These are phyloP conservation scores for Xenops minutus DNA, from an alignment of 2,797 vertebrate species.

Conservation along the genomic window DNA sequence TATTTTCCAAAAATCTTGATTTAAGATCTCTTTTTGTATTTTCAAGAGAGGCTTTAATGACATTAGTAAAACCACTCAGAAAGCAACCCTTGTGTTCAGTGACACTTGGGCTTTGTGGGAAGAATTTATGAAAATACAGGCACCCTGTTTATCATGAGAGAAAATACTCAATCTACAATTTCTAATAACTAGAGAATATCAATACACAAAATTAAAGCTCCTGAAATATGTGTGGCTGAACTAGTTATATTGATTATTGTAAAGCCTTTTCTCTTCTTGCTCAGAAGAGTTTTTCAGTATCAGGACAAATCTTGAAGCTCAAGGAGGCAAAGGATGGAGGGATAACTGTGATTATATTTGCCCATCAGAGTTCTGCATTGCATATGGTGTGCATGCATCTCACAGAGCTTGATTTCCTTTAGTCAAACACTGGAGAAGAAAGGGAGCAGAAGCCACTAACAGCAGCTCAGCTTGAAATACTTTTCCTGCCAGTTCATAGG, in stretches of 20 bases:
- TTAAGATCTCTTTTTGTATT: neutral
- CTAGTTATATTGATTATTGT: neutral
- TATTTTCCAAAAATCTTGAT: neutral
- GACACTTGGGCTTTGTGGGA: neutral
- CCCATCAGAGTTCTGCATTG: neutral
- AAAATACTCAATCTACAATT: neutral
- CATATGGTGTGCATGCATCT: neutral
- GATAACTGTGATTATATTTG: neutral
- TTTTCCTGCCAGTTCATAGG: slow-evolving; percentile 19
- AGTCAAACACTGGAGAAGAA: neutral
- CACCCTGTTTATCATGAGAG: neutral
- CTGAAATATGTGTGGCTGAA: neutral
- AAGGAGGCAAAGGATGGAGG: neutral
- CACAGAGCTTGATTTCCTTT: neutral
- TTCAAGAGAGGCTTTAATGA: neutral
- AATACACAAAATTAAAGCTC: neutral
- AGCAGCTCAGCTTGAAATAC: slow-evolving; percentile 18
- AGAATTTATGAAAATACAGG: neutral
- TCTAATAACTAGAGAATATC: neutral
- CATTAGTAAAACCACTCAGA: neutral
- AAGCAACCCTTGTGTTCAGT: neutral
- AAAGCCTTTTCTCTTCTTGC: neutral
- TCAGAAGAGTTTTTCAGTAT: neutral
- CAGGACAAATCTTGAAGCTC: neutral
- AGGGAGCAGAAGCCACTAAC: neutral